A percentile compares a stretch with the other conserved stretches of the same genome.
These are phyloP conservation scores for Lysandra bellargus DNA, from an alignment of 2,888 invertebrate genomes.

Conservation along the genomic window DNA sequence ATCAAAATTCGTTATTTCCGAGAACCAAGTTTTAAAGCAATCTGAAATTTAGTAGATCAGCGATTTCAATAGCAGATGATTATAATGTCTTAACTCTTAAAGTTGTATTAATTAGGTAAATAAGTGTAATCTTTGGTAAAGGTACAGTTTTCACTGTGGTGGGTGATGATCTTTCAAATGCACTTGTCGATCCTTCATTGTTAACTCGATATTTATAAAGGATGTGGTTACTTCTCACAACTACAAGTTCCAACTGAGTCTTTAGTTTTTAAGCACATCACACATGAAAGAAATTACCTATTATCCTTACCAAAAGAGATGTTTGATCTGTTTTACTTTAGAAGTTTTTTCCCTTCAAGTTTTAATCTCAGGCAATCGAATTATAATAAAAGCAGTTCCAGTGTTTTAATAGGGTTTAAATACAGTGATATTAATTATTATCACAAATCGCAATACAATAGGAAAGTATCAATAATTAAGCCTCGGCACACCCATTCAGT, in stretches of 20 bases:
- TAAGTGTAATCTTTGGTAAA: too few species aligned
- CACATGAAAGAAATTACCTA: too few species aligned
- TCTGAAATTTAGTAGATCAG: too few species aligned
- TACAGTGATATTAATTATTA: neutral
- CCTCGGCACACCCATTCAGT: neutral
- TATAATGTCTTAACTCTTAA: too few species aligned
- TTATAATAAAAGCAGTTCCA: neutral
- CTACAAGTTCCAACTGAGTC: neutral
- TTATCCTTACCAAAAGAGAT: neutral
- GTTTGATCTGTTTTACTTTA: neutral
- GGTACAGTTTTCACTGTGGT: neutral
- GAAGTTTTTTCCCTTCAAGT: neutral
- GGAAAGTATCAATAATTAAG: neutral
- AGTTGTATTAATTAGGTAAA: too few species aligned
- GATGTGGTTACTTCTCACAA: neutral
- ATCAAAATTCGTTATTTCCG: too few species aligned
- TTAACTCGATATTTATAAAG: neutral
- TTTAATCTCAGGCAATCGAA: too few species aligned
- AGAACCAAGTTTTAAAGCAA: too few species aligned
- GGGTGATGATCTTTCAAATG: neutral
- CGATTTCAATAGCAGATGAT: too few species aligned
- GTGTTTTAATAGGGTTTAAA: neutral
- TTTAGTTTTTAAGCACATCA: neutral
- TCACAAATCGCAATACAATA: neutral
- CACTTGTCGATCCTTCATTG: neutral